Evolutionary conservation across 1,140 invertebrate genomes (phyloP).

Genomic region (Bathynomus jamesi): DNA sequence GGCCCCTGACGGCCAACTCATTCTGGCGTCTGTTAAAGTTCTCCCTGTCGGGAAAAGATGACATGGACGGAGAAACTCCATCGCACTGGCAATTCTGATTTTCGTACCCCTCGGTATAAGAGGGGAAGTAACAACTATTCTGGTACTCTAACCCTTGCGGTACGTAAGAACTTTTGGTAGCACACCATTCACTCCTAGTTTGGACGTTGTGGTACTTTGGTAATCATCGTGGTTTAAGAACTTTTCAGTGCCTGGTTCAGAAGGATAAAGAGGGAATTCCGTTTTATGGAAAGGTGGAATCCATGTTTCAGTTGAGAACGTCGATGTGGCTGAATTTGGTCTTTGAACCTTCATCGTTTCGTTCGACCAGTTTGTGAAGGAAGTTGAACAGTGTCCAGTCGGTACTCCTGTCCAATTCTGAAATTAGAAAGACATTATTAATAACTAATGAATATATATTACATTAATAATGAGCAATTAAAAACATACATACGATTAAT

Average conservation of each 20-base stretch:
- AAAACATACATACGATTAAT: no score
- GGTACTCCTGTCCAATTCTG: neutral
- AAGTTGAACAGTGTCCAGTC: neutral
- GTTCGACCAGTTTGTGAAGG: neutral
- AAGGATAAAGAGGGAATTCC: neutral
- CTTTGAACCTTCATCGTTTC: neutral
- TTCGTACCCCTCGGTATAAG: neutral
- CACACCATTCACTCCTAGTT: neutral
- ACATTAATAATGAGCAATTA: no score
- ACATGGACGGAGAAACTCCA: no score
- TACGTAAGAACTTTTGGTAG: neutral
- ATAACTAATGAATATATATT: neutral
- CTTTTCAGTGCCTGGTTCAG: neutral
- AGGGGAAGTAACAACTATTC: neutral
- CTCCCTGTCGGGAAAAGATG: no score
- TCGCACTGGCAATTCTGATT: neutral
- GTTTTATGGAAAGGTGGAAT: neutral
- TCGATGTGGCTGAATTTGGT: neutral
- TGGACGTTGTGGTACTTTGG: neutral
- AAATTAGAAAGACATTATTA: neutral
- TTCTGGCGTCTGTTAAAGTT: no score
- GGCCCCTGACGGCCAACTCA: no score
- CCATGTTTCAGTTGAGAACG: neutral
- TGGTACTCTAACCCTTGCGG: neutral
- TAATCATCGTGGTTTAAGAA: no score